phyloP scores from a whole-genome alignment of 1,140 invertebrate genomes.

The Littorina saxatilis region DNA sequence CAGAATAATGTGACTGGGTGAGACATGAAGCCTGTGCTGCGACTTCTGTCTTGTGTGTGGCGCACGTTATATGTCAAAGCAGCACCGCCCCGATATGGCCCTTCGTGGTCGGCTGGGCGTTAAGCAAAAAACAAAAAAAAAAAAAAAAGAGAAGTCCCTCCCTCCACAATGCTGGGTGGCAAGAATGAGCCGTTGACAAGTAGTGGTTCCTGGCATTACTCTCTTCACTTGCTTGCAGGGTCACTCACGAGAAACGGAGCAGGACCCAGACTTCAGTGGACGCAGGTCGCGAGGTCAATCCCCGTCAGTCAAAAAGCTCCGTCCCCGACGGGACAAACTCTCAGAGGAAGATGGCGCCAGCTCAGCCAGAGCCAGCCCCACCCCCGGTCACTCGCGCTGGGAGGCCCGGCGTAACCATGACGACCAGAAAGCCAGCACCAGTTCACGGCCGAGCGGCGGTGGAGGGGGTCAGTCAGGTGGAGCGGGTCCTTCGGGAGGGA shows the following conservation, averaged over 20 bases:
- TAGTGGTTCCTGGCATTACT: not conserved
- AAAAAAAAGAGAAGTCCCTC: too few relatives aligned
- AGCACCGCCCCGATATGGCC: too few relatives aligned
- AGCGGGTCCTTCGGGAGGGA: not conserved
- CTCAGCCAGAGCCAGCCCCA: slow-evolving; percentile 3
- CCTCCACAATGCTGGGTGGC: too few relatives aligned
- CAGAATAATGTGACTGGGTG: too few relatives aligned
- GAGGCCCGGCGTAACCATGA: not conserved
- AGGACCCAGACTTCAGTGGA: not conserved
- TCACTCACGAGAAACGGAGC: slow-evolving; percentile 11
- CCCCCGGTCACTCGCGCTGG: slow-evolving; percentile 23
- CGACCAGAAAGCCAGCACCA: slow-evolving; percentile 23
- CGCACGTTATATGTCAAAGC: too few relatives aligned
- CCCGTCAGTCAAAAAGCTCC: slow-evolving; percentile 27
- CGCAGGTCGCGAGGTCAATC: slow-evolving; percentile 18
- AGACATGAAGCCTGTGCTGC: too few relatives aligned
- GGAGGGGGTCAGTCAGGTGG: not conserved
- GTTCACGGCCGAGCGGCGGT: slow-evolving; percentile 8
- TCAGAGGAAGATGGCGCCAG: not conserved
- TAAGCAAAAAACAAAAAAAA: too few relatives aligned
- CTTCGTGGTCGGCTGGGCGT: too few relatives aligned
- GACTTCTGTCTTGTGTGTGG: too few relatives aligned
- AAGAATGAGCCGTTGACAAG: too few relatives aligned
- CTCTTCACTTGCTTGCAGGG: slow-evolving; percentile 4
- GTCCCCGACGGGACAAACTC: not conserved